These are phyloP conservation scores for Hydropsyche tenuis DNA, from an alignment of 1,140 invertebrate genomes.

Conservation along the genomic window DNA sequence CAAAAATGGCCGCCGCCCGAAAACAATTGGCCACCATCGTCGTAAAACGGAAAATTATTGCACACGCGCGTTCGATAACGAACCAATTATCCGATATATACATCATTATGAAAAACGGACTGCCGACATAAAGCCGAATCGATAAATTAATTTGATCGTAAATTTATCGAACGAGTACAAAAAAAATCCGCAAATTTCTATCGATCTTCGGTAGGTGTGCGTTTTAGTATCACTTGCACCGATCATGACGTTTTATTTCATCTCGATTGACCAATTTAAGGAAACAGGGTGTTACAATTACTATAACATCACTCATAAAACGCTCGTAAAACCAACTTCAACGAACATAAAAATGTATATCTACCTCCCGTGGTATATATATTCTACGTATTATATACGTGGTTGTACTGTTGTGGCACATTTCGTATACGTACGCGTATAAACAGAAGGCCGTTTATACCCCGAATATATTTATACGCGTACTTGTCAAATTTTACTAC, in stretches of 20 bases:
- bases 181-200: background rate
- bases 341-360: slow-evolving; percentile 48
- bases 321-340: slow-evolving; percentile 49
- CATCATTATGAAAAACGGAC: too few species aligned
- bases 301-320: slow-evolving; percentile 51
- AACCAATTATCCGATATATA: background rate
- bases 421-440: background rate
- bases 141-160: background rate
- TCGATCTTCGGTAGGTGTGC: background rate
- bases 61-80: slow-evolving; percentile 1
- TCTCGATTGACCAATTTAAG: slow-evolving; percentile 51
- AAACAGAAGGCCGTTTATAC: background rate
- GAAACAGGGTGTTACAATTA: slow-evolving; percentile 51
- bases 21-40: background rate
- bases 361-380: slow-evolving; percentile 23
- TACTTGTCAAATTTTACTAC: slow-evolving; percentile 31
- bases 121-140: too few species aligned
- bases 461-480: background rate
- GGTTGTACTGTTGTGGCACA: background rate
- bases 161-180: background rate
- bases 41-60: background rate
- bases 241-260: slow-evolving; percentile 49
- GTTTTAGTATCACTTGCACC: slow-evolving; percentile 49
- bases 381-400: background rate
- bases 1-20: background rate